Conservation (phyloP, 2,888 invertebrate species). For the Julus scanicus region DNA sequence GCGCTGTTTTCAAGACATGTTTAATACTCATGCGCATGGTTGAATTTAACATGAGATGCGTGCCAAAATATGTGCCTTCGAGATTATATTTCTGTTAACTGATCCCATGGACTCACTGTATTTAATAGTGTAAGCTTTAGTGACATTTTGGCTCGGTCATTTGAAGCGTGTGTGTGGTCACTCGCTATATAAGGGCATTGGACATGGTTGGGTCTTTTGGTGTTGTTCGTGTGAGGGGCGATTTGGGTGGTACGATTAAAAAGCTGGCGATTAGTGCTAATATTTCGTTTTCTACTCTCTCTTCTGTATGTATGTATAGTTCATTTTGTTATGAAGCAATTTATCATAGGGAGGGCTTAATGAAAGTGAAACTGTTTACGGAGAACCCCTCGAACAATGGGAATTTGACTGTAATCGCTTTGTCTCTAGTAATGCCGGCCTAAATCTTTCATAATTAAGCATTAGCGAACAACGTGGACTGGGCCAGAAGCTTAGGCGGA, state of each 20-base stretch:
- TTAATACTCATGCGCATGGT: not conserved
- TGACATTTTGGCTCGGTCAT: not conserved
- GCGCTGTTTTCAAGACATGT: not conserved
- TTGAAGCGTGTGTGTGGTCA: not conserved
- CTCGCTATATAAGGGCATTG: not conserved
- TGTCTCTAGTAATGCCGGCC: slow-evolving; percentile 54
- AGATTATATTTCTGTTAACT: not conserved
- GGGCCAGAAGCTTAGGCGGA: slow-evolving; percentile 52
- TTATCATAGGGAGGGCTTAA: slow-evolving; percentile 52
- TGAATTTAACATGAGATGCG: not conserved
- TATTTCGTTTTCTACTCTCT: slow-evolving; percentile 41
- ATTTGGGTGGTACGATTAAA: slow-evolving; percentile 6
- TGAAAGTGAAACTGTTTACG: slow-evolving; percentile 44
- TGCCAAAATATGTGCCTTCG: not conserved
- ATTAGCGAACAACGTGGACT: slow-evolving; percentile 54
- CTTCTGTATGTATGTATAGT: not conserved
- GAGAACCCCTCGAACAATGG: slow-evolving; percentile 51
- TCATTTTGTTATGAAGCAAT: slow-evolving; percentile 54
- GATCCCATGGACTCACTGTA: no score
- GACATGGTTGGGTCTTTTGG: no score
- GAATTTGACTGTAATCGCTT: slow-evolving; percentile 53
- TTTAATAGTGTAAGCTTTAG: not conserved
- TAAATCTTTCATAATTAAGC: slow-evolving; percentile 57
- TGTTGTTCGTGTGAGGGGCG: not conserved
- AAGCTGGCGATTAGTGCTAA: slow-evolving; percentile 50